These are phyloP conservation scores for Trachelus troglodyta DNA, from an alignment of 2,888 invertebrate genomes.

Conservation along the genomic window DNA sequence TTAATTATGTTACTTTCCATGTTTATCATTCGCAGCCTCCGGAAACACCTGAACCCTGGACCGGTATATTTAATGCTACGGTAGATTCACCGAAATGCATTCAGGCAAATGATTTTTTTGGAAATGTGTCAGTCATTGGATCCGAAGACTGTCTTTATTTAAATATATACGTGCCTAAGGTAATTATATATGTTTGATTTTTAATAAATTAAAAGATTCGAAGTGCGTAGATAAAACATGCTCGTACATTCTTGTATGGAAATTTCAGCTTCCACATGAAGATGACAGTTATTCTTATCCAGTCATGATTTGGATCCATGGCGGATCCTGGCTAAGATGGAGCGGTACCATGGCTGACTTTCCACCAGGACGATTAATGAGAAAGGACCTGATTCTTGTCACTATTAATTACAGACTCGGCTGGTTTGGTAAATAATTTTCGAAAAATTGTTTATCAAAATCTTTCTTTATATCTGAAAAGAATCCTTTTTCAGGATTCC, in stretches of 20 bases:
- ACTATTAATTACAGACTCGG: slow-evolving; percentile 43
- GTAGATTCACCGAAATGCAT: slow-evolving; percentile 31
- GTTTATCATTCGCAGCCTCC: slow-evolving; percentile 42
- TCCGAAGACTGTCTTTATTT: slow-evolving; percentile 51
- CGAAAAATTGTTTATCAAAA: not conserved
- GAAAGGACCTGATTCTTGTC: slow-evolving; percentile 40
- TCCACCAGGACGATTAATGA: slow-evolving; percentile 40
- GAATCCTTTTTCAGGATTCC: slow-evolving; percentile 39
- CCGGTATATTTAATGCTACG: slow-evolving; percentile 63
- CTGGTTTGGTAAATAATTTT: slow-evolving; percentile 36
- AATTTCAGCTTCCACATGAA: not conserved
- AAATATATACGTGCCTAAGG: slow-evolving; percentile 36
- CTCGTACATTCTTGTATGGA: not conserved
- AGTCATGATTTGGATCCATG: slow-evolving; percentile 60
- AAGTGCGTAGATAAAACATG: not conserved
- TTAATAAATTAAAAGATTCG: not conserved
- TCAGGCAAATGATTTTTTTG: not conserved
- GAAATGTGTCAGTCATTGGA: slow-evolving; percentile 22
- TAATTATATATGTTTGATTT: not conserved
- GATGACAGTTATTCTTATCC: slow-evolving; percentile 22
- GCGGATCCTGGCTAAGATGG: slow-evolving; percentile 45
- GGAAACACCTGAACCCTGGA: slow-evolving; percentile 57
- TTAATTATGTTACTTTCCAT: not conserved
- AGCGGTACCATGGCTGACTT: slow-evolving; percentile 30
- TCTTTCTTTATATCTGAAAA: not conserved